phyloP scores from a whole-genome alignment of 2,888 invertebrate species.

The Mamestra brassicae region DNA sequence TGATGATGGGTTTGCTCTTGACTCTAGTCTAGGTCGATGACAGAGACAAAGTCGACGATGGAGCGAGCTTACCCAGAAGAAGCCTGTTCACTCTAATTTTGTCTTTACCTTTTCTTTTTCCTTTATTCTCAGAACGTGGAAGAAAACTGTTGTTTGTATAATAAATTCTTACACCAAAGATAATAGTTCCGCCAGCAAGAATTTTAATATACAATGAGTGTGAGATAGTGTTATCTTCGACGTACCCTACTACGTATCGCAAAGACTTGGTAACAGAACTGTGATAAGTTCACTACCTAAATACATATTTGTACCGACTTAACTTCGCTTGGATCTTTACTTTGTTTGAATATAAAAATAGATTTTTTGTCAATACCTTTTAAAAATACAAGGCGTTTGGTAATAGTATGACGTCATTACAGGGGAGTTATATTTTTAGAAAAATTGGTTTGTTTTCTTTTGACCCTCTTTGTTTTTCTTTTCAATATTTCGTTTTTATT shows the following conservation, averaged over 20 bases:
- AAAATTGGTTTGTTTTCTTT: not conserved
- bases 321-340: not conserved
- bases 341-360: conserved; percentile 12
- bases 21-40: no score
- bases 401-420: conserved; percentile 29
- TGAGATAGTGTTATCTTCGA: conserved; percentile 49
- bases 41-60: no score
- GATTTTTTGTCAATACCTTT: conserved; percentile 22
- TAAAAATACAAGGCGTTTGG: conserved; percentile 12
- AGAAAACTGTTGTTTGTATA: conserved; percentile 36
- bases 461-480: not conserved
- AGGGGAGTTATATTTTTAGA: conserved; percentile 3
- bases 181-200: conserved; percentile 48
- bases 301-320: conserved; percentile 16
- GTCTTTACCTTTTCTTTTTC: not conserved
- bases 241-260: conserved; percentile 15
- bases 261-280: conserved; percentile 23
- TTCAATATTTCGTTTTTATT: not conserved
- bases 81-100: no score
- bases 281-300: conserved; percentile 14
- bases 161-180: conserved; percentile 37
- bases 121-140: not conserved
- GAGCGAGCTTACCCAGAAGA: no score
- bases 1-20: no score
- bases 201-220: conserved; percentile 36